A percentile compares a stretch with the other conserved stretches of the same genome.
Evolutionary conservation across 2,797 vertebrate genomes (phyloP).

Genomic region (Argyrosomus regius): DNA sequence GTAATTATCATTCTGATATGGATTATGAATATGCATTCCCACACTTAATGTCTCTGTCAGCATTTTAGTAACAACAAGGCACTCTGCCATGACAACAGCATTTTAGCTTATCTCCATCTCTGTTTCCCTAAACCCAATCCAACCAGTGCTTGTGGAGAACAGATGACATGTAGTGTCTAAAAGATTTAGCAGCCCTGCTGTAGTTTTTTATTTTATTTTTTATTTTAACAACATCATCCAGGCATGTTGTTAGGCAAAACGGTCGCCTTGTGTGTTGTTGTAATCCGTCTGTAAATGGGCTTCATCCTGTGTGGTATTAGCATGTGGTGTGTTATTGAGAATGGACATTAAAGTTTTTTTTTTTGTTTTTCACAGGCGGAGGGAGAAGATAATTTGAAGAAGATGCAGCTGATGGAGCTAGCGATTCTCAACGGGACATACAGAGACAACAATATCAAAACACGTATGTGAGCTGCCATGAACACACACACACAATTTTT

Average conservation of each 20-base stretch:
- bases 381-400: constrained; percentile 90
- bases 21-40: constrained; percentile 81
- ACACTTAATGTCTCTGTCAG: constrained; percentile 78
- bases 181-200: constrained; percentile 32
- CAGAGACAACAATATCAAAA: constrained; percentile 90
- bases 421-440: constrained; percentile 90
- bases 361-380: constrained; percentile 79
- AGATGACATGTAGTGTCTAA: constrained; percentile 45
- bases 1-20: constrained; percentile 83
- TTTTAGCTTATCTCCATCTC: constrained; percentile 64
- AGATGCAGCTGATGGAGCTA: constrained; percentile 91
- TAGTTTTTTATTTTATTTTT: constrained; percentile 6
- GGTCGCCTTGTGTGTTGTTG: constrained; percentile 38
- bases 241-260: constrained; percentile 20
- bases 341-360: constrained; percentile 19
- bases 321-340: constrained; percentile 16
- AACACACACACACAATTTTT: neutral
- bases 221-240: constrained; percentile 18
- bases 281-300: constrained; percentile 24
- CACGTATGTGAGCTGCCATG: constrained; percentile 80
- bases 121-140: constrained; percentile 42
- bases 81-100: constrained; percentile 70
- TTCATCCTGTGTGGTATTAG: constrained; percentile 21
- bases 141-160: constrained; percentile 43
- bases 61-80: constrained; percentile 68